Evolutionary conservation across 2,797 vertebrate species (phyloP).

Genomic region (Gambusia yucatana): DNA sequence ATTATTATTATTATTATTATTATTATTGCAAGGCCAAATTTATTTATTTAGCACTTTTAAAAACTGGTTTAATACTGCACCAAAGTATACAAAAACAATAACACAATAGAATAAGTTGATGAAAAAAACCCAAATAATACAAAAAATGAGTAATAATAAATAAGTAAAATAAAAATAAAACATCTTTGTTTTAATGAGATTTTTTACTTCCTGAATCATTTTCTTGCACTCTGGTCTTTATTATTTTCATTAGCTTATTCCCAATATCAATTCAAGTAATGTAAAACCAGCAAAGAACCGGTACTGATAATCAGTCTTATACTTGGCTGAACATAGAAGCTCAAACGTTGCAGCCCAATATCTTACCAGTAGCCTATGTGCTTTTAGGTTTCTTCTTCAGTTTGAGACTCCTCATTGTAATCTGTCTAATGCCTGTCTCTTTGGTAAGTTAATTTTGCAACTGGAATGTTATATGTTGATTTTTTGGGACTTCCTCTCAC

Average conservation of each 20-base stretch:
- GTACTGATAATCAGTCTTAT: not conserved
- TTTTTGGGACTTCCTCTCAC: not conserved
- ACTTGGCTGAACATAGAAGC: not conserved
- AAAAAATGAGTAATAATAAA: no score
- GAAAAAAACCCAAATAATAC: no score
- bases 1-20: not conserved
- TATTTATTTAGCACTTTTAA: no score
- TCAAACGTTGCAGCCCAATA: not conserved
- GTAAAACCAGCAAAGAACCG: not conserved
- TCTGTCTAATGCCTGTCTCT: not conserved
- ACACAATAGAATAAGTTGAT: no score
- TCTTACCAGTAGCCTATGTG: constrained; percentile 1
- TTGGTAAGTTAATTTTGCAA: not conserved
- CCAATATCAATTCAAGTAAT: not conserved
- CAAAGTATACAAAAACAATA: no score
- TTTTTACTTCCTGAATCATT: not conserved
- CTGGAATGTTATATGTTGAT: not conserved
- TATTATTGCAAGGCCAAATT: not conserved
- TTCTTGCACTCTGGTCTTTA: not conserved
- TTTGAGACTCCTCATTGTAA: not conserved
- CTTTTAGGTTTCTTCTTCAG: not conserved
- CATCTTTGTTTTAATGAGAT: no score
- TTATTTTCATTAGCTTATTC: not conserved
- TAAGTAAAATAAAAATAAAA: no score
- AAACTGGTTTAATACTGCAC: no score